Evolutionary conservation across 2,113 vertebrate species (phyloP).

Genomic region (Brachyhypopomus gauderio): DNA sequence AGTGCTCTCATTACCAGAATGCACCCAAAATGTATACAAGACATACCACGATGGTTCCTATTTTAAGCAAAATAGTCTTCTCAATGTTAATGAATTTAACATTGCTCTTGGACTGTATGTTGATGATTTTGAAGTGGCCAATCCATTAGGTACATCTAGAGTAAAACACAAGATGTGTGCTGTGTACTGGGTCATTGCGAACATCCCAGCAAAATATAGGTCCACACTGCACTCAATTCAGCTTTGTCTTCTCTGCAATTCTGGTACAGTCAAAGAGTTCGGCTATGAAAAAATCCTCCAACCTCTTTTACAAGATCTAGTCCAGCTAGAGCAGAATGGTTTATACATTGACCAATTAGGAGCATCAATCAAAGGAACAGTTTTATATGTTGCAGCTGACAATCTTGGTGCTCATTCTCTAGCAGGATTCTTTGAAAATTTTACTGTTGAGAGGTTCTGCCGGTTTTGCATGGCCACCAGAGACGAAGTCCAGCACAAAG

Average conservation of each 20-base stretch:
- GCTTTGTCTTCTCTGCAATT: slow-evolving; percentile 8
- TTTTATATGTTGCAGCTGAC: slow-evolving; percentile 22
- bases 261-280: not conserved
- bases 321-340: not conserved
- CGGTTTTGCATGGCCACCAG: slow-evolving; percentile 25
- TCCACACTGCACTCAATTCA: not conserved
- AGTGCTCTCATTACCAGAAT: slow-evolving; percentile 35
- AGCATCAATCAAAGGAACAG: not conserved
- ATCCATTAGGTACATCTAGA: not conserved
- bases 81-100: not conserved
- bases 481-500: not conserved
- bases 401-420: slow-evolving; percentile 21
- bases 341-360: slow-evolving; percentile 7
- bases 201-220: slow-evolving; percentile 7
- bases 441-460: slow-evolving; percentile 8
- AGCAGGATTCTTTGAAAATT: slow-evolving; percentile 19
- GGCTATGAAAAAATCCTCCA: slow-evolving; percentile 1
- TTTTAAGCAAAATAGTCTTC: slow-evolving; percentile 27
- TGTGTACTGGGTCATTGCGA: not conserved
- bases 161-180: not conserved
- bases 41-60: slow-evolving; percentile 7
- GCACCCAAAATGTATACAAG: slow-evolving; percentile 6
- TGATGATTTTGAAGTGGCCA: slow-evolving; percentile 3
- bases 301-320: slow-evolving; percentile 13
- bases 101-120: slow-evolving; percentile 8